These are phyloP conservation scores for Chionomys nivalis DNA, from an alignment of 2,113 vertebrate genomes.

Conservation along the genomic window DNA sequence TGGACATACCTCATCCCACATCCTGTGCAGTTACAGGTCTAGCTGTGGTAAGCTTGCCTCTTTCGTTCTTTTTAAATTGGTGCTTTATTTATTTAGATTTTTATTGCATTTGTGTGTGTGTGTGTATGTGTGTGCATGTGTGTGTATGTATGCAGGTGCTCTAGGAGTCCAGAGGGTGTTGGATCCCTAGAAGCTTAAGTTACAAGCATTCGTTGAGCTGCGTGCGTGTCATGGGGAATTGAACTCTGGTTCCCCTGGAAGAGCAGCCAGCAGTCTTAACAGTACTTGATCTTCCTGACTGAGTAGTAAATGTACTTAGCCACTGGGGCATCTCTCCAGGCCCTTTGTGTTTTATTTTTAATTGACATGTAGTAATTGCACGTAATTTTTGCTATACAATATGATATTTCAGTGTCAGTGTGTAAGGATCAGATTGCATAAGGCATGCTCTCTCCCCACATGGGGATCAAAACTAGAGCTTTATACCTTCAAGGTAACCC, in stretches of 20 bases:
- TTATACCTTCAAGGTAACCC: background rate
- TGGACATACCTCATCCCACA: background rate
- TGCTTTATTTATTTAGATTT: background rate
- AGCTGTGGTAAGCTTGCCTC: background rate
- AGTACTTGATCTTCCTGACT: background rate
- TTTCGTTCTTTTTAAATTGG: background rate
- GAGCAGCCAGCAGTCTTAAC: background rate
- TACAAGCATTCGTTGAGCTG: background rate
- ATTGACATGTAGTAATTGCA: background rate
- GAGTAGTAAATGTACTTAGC: background rate
- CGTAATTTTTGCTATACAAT: background rate
- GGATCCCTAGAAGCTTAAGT: background rate
- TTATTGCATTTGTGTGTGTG: background rate
- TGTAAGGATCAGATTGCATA: background rate
- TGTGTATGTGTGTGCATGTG: background rate
- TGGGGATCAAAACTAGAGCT: background rate
- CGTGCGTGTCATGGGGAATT: background rate
- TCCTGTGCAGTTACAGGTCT: background rate
- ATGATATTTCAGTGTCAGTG: background rate
- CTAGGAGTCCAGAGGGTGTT: background rate
- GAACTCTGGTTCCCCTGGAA: background rate
- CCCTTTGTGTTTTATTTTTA: background rate
- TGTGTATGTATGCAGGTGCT: background rate
- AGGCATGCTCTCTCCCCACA: background rate
- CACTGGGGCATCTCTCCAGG: background rate